Percentiles rank a stretch among this genome's conserved stretches.
Conservation (phyloP, 1,140 invertebrate genomes). For the Adelges cooleyi region DNA sequence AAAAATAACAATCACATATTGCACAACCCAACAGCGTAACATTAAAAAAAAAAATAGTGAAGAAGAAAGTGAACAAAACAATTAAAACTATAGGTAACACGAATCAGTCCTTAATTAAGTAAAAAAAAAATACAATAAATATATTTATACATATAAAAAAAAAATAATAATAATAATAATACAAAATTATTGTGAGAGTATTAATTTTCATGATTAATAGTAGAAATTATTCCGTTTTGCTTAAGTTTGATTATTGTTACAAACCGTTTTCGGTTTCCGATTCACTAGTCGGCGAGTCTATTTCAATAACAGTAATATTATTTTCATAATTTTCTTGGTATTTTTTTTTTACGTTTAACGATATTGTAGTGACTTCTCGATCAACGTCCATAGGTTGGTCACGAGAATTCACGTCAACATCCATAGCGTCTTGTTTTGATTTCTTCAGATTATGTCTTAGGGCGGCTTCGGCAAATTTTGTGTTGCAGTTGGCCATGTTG, state of each 20-base stretch:
- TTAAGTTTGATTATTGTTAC: too few relatives aligned
- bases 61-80: neutral
- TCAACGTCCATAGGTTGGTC: neutral
- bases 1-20: neutral
- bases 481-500: constrained; percentile 7
- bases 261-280: too few relatives aligned
- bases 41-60: neutral
- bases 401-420: neutral
- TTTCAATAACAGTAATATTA: too few relatives aligned
- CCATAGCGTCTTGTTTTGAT: constrained; percentile 1
- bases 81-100: constrained; percentile 20
- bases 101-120: constrained; percentile 2
- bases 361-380: neutral
- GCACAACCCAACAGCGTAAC: neutral
- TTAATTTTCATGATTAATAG: too few relatives aligned
- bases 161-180: too few relatives aligned
- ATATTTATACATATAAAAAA: too few relatives aligned
- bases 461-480: constrained; percentile 16
- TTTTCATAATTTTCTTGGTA: too few relatives aligned
- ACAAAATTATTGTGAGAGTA: too few relatives aligned
- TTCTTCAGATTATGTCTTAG: neutral
- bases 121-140: too few relatives aligned
- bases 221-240: too few relatives aligned
- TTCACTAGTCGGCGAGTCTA: too few relatives aligned
- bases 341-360: too few relatives aligned